Evolutionary conservation across 2,797 vertebrate species (phyloP).

Genomic region (Anas bahamensis): DNA sequence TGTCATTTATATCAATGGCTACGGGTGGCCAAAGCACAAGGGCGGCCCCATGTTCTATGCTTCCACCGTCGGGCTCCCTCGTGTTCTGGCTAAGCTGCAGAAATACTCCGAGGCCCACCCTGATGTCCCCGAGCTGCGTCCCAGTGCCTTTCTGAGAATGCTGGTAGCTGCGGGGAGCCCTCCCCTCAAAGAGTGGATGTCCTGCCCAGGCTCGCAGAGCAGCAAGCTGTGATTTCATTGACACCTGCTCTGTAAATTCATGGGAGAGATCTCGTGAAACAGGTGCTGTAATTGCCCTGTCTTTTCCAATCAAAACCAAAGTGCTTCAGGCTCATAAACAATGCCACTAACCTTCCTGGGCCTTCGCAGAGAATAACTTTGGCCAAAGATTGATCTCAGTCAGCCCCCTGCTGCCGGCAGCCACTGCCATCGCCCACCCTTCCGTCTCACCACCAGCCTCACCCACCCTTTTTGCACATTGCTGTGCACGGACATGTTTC

Average conservation of each 20-base stretch:
- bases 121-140: constrained; percentile 84
- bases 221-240: constrained; percentile 81
- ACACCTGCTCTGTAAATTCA: background rate
- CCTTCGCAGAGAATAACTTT: background rate
- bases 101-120: constrained; percentile 83
- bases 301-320: background rate
- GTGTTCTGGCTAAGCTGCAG: constrained; percentile 85
- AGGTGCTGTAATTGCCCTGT: background rate
- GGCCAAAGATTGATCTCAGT: background rate
- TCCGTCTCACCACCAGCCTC: background rate
- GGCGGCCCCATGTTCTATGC: constrained; percentile 96
- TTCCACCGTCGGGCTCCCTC: constrained; percentile 82
- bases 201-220: constrained; percentile 64
- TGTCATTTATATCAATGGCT: constrained; percentile 89
- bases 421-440: background rate
- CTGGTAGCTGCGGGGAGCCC: constrained; percentile 87
- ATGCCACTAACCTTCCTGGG: background rate
- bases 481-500: background rate
- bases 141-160: constrained; percentile 84
- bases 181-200: constrained; percentile 86
- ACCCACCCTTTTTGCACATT: background rate
- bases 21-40: constrained; percentile 88
- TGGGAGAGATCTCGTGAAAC: background rate
- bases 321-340: background rate
- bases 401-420: background rate